Evolutionary conservation across 2,888 invertebrate genomes (phyloP), one percentile per base, ranked within the genome.

Genomic region (Keiferia lycopersicella): DNA sequence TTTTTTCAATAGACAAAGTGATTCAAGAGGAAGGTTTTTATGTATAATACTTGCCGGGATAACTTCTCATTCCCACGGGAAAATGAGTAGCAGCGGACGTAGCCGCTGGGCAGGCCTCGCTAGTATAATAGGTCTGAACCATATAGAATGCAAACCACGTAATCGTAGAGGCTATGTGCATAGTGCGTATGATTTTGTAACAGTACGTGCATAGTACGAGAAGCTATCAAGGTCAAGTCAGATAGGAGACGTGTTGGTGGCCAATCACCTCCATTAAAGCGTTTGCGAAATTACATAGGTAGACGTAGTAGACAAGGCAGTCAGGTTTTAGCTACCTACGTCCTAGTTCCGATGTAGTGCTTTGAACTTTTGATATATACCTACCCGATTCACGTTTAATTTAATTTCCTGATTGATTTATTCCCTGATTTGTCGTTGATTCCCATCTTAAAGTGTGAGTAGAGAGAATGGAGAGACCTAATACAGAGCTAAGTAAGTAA

Each of bases 101-200:
- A n/a, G n/a, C n/a, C n/a, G n/a, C n/a, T n/a, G n/a, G n/a, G n/a
- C n/a, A n/a, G n/a, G n/a, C n/a, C n/a, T n/a, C n/a, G n/a, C 41
- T 4, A 45, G 1, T 45, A 1, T 11, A 8, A 16, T 45, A 12
- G 10, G 1, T 45, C 26, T 4, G 26, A 45, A 45, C 45, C 45
- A 16, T 45, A 6, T 2, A 16, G 45, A 45, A 45, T n/a, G 1
- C 8, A n/a, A 45, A 16, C 6, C 45, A 45, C 45, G 45, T 45
- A 45, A 11, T 7, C 45, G n/a, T 45, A n/a, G 45, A 45, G 45
- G 45, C 16, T 45, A 16, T 45, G 45, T 16, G 45, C 45, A 8
- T 45, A 1, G 45, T 45, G 45, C 22, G 22, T 53, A 53, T 22
- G 51, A 14, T 53, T 53, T 53, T 53, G 51, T 22, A 53, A 53